Base-by-base conservation (phyloP, 2,888 invertebrate genomes). In the Drosophila neotestacea region DNA sequence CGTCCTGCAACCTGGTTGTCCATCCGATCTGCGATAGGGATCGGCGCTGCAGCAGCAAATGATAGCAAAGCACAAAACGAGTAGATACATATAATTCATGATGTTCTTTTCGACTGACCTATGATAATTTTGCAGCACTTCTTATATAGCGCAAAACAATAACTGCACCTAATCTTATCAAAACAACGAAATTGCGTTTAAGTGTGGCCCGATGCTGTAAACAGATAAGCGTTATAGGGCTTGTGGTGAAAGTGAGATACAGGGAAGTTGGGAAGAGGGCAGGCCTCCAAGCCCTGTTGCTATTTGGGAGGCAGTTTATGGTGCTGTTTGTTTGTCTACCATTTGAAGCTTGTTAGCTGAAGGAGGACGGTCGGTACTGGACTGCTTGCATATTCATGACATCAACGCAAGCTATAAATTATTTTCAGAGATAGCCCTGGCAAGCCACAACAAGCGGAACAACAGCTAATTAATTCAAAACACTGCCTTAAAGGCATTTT, bases 401-500 rank as follows among this genome's bases (percentile, higher is more conserved):
- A 81, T 75, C 77, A 77, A 68, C 81, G 74, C 70, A 68, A 68
- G 81, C 75, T 84, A 81, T 84, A 86, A 84, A 84, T 84, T 84
- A 84, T 81, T 73, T 75, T 38, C 75, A 69, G 67, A 86, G 79
- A 86, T 77, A 84, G 86, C 69, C 70, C 36, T 38, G 65, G 62
- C 70, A 34, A 74, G 73, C 83, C 83, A 66, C 78, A 73, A 70
- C 83, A 77, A 75, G 72, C 70, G 69, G 56, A 79, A 72, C 60
- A 70, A 71, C 83, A 67, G 88, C 88, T 90, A 90, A 90, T 90
- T 90, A 90, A 90, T 90, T 90, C 89, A 82, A 88, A 90, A 83
- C 82, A 88, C 67, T 82, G 88, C 73, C 90, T 85, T 79, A 73
- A 77, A 82, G 85, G 73, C 85, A 89, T 84, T 88, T 89, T 79